A percentile compares a stretch with the other conserved stretches of the same genome.
phyloP scores from a whole-genome alignment of 1,140 invertebrate genomes.

The Drosophila seguyi region DNA sequence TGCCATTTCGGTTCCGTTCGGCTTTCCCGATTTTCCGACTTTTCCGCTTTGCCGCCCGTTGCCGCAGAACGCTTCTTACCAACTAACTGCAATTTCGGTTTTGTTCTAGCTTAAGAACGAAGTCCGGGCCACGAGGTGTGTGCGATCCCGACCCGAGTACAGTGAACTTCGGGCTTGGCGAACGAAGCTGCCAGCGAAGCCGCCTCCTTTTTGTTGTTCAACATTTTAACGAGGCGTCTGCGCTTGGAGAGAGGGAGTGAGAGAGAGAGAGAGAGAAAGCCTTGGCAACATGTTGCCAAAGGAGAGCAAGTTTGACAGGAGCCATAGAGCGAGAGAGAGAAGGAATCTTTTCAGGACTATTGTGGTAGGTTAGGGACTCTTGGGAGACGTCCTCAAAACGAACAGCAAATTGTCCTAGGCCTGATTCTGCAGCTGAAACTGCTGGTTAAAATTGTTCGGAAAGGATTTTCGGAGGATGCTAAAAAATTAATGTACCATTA shows the following conservation, averaged over 20 bases:
- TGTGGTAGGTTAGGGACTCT: conserved; percentile 45
- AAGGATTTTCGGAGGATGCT: background rate
- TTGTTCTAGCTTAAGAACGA: conserved; percentile 77
- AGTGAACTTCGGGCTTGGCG: conserved; percentile 20
- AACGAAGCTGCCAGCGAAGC: conserved; percentile 20
- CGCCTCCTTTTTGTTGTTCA: conserved; percentile 13
- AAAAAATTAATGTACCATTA: background rate
- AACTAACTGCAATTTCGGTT: conserved; percentile 78
- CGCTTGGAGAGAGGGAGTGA: conserved; percentile 8
- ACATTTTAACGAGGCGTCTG: conserved; percentile 25
- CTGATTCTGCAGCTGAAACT: background rate
- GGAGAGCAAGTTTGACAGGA: conserved; percentile 17
- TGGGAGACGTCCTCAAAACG: conserved; percentile 5
- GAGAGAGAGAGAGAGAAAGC: background rate
- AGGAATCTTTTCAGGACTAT: conserved; percentile 5
- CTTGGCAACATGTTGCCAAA: conserved; percentile 55
- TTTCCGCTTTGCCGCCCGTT: conserved; percentile 73
- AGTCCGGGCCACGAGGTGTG: conserved; percentile 13
- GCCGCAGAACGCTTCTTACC: conserved; percentile 78
- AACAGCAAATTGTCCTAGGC: conserved; percentile 32
- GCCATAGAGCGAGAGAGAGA: background rate
- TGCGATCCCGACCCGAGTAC: conserved; percentile 23
- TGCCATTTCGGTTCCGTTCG: conserved; percentile 12
- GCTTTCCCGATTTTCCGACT: conserved; percentile 25
- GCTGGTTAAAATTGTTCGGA: background rate